Evolutionary conservation across 1,140 invertebrate genomes (phyloP), one percentile per base, ranked within the genome.

Genomic region (Macrosteles quadrilineatus): DNA sequence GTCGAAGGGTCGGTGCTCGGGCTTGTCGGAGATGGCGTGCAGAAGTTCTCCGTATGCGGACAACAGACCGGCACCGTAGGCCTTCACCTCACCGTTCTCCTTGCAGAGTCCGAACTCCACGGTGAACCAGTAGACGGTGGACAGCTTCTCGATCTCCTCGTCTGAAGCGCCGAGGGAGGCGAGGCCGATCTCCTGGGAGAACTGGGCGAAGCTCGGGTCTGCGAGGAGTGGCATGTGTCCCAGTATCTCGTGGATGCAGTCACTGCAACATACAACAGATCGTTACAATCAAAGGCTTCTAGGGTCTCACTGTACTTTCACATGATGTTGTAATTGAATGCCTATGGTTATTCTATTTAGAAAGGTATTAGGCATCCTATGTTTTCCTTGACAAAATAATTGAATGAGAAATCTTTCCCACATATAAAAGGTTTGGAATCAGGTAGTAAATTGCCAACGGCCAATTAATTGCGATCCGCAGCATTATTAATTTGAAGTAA

Each of bases 121-220:
- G 19, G 97, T 99, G 83, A 99, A 99, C 97, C 97, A 99, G 81
- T 99, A 99, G 45, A 98, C 97, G 73, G 98, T 99, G 25, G 98
- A 95, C 72, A 99, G 88, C 81, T 98, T 98, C 84, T 99, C 97
- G 78, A 99, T 99, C 85, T 99, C 97, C 72, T 93, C 87, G 80
- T 99, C 98, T 1, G 94, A 93, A 47, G 97, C 97, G 30, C 97
- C 98, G 30, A 99, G 86, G 0, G 97, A 98, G 3, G 93, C 93
- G n/a, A 96, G 82, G 67, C 97, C 97, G 75, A 99, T 96, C 83
- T 99, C 98, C 81, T 99, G 98, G 4, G 97, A 98, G 84, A 99
- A 99, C 80, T 98, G 96, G 45, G 98, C 98, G 80, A 99, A 99
- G 77, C 89, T 90, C 6, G 95, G 92, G 81, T 99, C 96, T 63